These are phyloP conservation scores for Cisticola juncidis DNA, from an alignment of 2,113 vertebrate species.

Conservation along the genomic window DNA sequence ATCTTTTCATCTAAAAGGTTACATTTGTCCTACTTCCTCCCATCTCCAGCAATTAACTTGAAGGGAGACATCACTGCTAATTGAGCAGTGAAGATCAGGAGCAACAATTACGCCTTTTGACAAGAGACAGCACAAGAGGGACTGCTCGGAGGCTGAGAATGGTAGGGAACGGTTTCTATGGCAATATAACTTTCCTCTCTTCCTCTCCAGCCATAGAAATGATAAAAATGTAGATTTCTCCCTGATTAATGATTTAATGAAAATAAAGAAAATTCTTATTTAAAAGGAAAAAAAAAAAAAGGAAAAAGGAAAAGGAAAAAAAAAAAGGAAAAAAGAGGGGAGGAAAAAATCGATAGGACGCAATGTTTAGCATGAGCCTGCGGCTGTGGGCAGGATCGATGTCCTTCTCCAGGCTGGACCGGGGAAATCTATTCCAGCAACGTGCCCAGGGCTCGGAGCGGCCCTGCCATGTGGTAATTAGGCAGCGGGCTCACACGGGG, in stretches of 20 bases:
- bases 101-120: constrained; percentile 79
- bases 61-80: constrained; percentile 77
- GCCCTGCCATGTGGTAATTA: constrained; percentile 55
- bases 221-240: constrained; percentile 66
- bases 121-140: constrained; percentile 73
- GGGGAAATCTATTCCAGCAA: constrained; percentile 59
- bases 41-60: constrained; percentile 77
- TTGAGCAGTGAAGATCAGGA: constrained; percentile 77
- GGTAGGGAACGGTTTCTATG: constrained; percentile 74
- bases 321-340: rapidly evolving
- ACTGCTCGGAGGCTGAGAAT: constrained; percentile 72
- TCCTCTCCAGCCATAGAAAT: constrained; percentile 68
- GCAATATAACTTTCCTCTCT: constrained; percentile 70
- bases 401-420: constrained; percentile 54
- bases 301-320: rapidly evolving
- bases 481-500: constrained; percentile 22
- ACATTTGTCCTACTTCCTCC: constrained; percentile 76
- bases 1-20: constrained; percentile 78
- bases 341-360: constrained; percentile 21
- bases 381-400: constrained; percentile 55
- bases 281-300: not conserved
- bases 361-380: constrained; percentile 46
- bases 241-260: constrained; percentile 71
- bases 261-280: constrained; percentile 58
- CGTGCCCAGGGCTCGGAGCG: constrained; percentile 14